phyloP scores from a whole-genome alignment of 2,113 vertebrate genomes.

The Lampris megalopsis region DNA sequence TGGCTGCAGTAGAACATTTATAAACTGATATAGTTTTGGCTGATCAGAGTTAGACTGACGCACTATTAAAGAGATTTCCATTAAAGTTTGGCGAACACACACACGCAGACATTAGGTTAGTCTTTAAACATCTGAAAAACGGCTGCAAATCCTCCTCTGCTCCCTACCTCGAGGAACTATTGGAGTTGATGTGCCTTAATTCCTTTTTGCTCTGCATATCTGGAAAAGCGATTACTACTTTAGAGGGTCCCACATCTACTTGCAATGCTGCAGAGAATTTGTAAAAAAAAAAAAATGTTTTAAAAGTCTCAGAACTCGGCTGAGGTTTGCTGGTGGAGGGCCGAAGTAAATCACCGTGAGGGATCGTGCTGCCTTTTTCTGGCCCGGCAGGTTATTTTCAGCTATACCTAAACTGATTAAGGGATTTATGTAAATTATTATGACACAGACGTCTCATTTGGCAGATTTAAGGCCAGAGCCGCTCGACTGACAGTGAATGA shows the following conservation, averaged over 20 bases:
- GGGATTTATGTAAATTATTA: slow-evolving; percentile 7
- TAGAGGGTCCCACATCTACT: slow-evolving; percentile 24
- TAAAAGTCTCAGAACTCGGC: slow-evolving; percentile 43
- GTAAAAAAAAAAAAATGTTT: slow-evolving; percentile 8
- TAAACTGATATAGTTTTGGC: slow-evolving; percentile 25
- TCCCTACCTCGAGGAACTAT: slow-evolving; percentile 47
- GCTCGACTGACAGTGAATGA: slow-evolving; percentile 8
- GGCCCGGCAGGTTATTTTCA: slow-evolving; percentile 29
- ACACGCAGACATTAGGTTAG: slow-evolving; percentile 27
- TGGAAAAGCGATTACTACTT: slow-evolving; percentile 65
- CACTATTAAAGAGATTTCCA: slow-evolving; percentile 42
- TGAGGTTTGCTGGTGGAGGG: slow-evolving; percentile 12
- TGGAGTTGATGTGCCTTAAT: slow-evolving; percentile 32
- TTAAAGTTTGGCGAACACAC: slow-evolving; percentile 40
- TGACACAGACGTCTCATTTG: slow-evolving; percentile 18
- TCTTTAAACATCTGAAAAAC: slow-evolving; percentile 53
- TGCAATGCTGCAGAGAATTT: slow-evolving; percentile 39
- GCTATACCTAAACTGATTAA: slow-evolving; percentile 31
- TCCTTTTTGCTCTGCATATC: slow-evolving; percentile 60
- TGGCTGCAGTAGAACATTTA: slow-evolving; percentile 36
- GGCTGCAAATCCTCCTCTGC: slow-evolving; percentile 48
- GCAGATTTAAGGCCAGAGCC: slow-evolving; percentile 18
- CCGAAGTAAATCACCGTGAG: slow-evolving; percentile 48
- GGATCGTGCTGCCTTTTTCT: slow-evolving; percentile 9
- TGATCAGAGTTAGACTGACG: slow-evolving; percentile 14